phyloP scores from a whole-genome alignment of 2,888 invertebrate genomes.

The Tanytarsus gracilentus region DNA sequence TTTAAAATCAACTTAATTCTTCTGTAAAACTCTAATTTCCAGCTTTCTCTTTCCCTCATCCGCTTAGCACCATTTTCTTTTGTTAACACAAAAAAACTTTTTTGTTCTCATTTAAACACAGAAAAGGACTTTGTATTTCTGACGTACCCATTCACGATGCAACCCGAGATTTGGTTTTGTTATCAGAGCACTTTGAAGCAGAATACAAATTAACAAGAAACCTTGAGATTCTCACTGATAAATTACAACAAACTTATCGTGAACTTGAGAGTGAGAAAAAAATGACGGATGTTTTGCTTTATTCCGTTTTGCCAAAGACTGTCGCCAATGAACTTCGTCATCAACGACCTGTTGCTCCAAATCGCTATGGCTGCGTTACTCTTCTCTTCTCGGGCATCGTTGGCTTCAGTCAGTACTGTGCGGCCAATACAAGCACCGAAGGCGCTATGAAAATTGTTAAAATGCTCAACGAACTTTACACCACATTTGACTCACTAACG shows the following conservation, averaged over 20 bases:
- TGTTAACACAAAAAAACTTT: slow-evolving; percentile 24
- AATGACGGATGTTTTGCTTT: slow-evolving; percentile 89
- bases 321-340: slow-evolving; percentile 93
- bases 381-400: slow-evolving; percentile 90
- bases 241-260: slow-evolving; percentile 87
- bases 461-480: slow-evolving; percentile 87
- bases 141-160: slow-evolving; percentile 95
- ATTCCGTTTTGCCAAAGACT: slow-evolving; percentile 87
- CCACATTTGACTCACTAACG: slow-evolving; percentile 86
- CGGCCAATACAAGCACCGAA: slow-evolving; percentile 78
- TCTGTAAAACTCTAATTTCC: too few relatives aligned
- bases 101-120: too few relatives aligned
- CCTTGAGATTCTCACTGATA: slow-evolving; percentile 87
- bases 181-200: slow-evolving; percentile 95
- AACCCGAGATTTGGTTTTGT: slow-evolving; percentile 85
- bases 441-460: slow-evolving; percentile 95
- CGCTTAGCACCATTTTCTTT: slow-evolving; percentile 16
- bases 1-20: too few relatives aligned
- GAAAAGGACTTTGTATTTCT: slow-evolving; percentile 83
- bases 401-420: slow-evolving; percentile 85
- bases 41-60: too few relatives aligned
- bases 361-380: slow-evolving; percentile 82
- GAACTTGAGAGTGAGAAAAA: slow-evolving; percentile 90
- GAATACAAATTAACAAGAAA: slow-evolving; percentile 93
- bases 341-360: slow-evolving; percentile 80